phyloP scores from a whole-genome alignment of 2,888 invertebrate genomes.

The Scaptodrosophila latifasciaeformis region DNA sequence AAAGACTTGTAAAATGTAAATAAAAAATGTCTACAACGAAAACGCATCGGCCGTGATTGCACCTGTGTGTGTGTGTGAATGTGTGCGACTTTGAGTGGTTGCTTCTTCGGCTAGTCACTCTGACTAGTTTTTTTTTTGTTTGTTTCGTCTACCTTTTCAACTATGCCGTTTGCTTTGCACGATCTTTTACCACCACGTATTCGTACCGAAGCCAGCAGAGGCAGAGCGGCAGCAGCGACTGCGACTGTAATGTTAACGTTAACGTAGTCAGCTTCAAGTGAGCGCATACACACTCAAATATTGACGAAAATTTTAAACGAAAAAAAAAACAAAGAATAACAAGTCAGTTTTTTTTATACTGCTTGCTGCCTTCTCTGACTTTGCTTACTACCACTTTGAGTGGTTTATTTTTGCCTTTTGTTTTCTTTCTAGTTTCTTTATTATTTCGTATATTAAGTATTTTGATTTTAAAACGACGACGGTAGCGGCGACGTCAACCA shows the following conservation, averaged over 20 bases:
- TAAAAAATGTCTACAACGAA: background rate
- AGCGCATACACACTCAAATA: background rate
- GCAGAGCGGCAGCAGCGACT: conserved; percentile 30
- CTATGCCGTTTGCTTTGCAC: too few relatives aligned
- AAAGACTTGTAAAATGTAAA: background rate
- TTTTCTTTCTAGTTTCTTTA: conserved; percentile 61
- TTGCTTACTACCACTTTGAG: conserved; percentile 3
- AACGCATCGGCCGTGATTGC: background rate
- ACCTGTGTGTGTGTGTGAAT: background rate
- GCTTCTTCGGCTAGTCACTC: conserved; percentile 43
- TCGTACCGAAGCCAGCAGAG: too few relatives aligned
- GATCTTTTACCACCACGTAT: conserved; percentile 48
- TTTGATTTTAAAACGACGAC: background rate
- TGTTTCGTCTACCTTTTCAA: too few relatives aligned
- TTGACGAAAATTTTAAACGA: background rate
- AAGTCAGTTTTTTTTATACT: conserved; percentile 53
- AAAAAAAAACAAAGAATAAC: conserved; percentile 56
- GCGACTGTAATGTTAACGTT: conserved; percentile 26
- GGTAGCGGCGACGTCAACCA: background rate
- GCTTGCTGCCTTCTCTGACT: conserved; percentile 4
- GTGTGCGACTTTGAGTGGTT: conserved; percentile 6
- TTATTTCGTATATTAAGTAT: too few relatives aligned
- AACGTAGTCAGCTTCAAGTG: conserved; percentile 22
- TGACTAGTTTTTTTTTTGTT: too few relatives aligned
- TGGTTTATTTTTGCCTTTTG: conserved; percentile 34